Conservation (phyloP, 2,797 vertebrate genomes). For the Dryobates pubescens region DNA sequence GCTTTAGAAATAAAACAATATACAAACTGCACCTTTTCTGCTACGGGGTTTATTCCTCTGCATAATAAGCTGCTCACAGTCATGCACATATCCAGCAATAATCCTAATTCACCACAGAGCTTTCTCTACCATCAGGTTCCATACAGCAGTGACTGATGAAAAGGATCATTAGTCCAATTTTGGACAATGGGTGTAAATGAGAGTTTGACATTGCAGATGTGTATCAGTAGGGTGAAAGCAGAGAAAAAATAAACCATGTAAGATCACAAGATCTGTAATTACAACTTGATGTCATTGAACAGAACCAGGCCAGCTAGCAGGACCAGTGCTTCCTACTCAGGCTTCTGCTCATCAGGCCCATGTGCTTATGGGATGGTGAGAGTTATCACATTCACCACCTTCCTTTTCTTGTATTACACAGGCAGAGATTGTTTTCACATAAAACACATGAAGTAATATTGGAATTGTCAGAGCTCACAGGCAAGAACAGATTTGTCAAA, state of each 20-base stretch:
- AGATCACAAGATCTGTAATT: not conserved
- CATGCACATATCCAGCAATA: not conserved
- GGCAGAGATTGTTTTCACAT: not conserved
- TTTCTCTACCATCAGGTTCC: not conserved
- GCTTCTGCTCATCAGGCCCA: not conserved
- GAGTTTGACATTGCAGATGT: not conserved
- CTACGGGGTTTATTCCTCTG: not conserved
- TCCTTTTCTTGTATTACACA: not conserved
- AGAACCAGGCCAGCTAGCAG: not conserved
- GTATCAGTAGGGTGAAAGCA: not conserved
- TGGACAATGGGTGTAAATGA: not conserved
- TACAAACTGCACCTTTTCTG: not conserved
- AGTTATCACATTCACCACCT: not conserved
- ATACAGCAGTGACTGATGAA: not conserved
- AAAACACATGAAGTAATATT: not conserved
- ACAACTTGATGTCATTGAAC: not conserved
- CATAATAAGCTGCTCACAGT: not conserved
- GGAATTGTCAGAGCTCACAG: conserved; percentile 4
- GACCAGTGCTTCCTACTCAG: not conserved
- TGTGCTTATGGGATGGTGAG: not conserved
- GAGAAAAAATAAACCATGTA: not conserved
- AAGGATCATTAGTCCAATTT: not conserved
- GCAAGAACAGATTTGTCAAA: conserved; percentile 26
- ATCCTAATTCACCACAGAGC: not conserved
- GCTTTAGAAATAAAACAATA: not conserved